phyloP scores from a whole-genome alignment of 2,888 invertebrate species.

The Microchrysa polita region DNA sequence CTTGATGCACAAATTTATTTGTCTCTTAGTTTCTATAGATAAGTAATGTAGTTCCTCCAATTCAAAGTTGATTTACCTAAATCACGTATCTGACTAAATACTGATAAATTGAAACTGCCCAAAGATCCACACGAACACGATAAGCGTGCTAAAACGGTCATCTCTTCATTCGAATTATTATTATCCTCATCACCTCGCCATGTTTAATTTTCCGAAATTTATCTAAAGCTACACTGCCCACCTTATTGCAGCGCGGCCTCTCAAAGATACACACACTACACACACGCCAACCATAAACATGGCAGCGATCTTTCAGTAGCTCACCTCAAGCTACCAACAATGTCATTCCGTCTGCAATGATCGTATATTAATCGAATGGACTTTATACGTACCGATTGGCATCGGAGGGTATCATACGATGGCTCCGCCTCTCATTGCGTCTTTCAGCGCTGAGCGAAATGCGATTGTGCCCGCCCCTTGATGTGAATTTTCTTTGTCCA shows the following conservation, averaged over 20 bases:
- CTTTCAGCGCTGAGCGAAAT: too few relatives aligned
- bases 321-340: not conserved
- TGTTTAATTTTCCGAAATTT: conserved; percentile 7
- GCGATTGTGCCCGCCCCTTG: too few relatives aligned
- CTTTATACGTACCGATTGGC: not conserved
- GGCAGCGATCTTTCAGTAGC: conserved; percentile 39
- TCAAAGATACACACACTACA: not conserved
- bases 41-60: too few relatives aligned
- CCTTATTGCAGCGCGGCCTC: not conserved
- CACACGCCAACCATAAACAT: conserved; percentile 16
- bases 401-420: not conserved
- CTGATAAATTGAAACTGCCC: too few relatives aligned
- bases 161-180: too few relatives aligned
- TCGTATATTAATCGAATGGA: not conserved
- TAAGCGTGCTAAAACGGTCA: too few relatives aligned
- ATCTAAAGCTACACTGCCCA: conserved; percentile 6
- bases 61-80: too few relatives aligned
- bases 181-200: conserved; percentile 2
- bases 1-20: too few relatives aligned
- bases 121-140: too few relatives aligned
- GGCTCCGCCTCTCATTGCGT: not conserved
- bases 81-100: too few relatives aligned
- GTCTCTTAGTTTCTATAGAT: too few relatives aligned
- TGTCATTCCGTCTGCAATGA: not conserved
- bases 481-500: not conserved